Conservation (phyloP, 2,797 vertebrate species). For the Liasis olivaceus region DNA sequence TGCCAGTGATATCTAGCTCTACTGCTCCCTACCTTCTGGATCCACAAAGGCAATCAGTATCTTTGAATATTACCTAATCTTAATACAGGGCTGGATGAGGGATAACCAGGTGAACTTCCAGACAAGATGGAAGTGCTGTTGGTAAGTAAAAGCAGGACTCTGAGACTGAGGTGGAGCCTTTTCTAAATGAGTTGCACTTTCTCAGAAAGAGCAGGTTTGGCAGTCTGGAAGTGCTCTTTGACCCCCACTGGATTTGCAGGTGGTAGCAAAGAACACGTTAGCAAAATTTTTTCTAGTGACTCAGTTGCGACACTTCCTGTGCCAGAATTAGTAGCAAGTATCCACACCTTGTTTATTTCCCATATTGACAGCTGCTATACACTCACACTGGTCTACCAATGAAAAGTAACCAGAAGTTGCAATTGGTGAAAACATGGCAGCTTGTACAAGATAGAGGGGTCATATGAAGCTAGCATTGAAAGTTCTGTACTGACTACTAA, state of each 20-base stretch:
- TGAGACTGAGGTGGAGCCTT: not conserved
- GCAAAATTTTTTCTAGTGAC: not conserved
- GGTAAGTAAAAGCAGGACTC: not conserved
- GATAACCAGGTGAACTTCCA: not conserved
- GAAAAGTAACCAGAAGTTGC: not conserved
- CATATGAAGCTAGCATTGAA: not conserved
- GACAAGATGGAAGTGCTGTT: not conserved
- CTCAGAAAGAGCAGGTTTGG: not conserved
- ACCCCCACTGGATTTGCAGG: not conserved
- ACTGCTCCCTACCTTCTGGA: not conserved
- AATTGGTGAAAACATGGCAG: not conserved
- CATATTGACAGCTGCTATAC: not conserved
- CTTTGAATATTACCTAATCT: not conserved
- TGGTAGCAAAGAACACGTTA: not conserved
- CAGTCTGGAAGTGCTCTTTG: not conserved
- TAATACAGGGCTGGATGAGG: not conserved
- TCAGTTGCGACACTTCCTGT: not conserved
- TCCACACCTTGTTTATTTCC: not conserved
- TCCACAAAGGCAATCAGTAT: not conserved
- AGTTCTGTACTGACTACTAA: not conserved
- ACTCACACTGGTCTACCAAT: not conserved
- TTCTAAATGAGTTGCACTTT: not conserved
- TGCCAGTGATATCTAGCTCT: not conserved
- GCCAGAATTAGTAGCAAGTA: not conserved
- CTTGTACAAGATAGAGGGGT: not conserved